Conservation (phyloP, 2,888 invertebrate genomes). For the Hybos culiciformis region DNA sequence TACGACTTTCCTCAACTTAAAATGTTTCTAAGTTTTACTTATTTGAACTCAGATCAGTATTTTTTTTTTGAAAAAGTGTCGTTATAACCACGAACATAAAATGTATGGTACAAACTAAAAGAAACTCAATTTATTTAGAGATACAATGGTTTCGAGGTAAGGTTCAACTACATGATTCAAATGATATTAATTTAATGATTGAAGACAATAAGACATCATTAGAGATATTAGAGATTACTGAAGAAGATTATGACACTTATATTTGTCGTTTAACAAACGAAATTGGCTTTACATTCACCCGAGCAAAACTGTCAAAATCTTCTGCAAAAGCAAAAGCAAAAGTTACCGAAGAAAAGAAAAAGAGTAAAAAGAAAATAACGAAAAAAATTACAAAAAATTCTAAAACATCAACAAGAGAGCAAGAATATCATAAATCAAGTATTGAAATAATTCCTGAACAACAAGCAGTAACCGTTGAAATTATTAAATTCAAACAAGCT, state of each 20-base stretch:
- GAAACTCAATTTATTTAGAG: conserved; percentile 39
- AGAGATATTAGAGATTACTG: conserved; percentile 48
- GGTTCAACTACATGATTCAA: conserved; percentile 60
- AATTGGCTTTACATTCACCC: conserved; percentile 65
- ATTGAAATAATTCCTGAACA: conserved; percentile 23
- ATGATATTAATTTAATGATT: conserved; percentile 55
- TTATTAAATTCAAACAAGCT: conserved; percentile 24
- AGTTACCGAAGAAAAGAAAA: conserved; percentile 30
- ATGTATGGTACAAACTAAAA: no score
- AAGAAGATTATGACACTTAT: conserved; percentile 60
- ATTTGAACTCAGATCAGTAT: no score
- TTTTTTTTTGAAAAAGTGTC: no score
- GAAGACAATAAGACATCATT: conserved; percentile 58
- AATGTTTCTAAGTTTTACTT: no score
- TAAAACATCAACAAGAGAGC: conserved; percentile 21
- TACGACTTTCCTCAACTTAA: no score
- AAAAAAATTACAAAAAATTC: not conserved
- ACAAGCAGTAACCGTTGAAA: conserved; percentile 24
- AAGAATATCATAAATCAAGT: conserved; percentile 22
- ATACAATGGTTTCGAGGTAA: conserved; percentile 78
- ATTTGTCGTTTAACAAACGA: conserved; percentile 76
- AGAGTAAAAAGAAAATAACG: conserved; percentile 21
- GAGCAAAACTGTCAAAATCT: conserved; percentile 59
- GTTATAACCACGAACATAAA: no score
- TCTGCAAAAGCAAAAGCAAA: conserved; percentile 38